These are phyloP conservation scores for Chelon auratus DNA, from an alignment of 2,797 vertebrate species.

Conservation along the genomic window DNA sequence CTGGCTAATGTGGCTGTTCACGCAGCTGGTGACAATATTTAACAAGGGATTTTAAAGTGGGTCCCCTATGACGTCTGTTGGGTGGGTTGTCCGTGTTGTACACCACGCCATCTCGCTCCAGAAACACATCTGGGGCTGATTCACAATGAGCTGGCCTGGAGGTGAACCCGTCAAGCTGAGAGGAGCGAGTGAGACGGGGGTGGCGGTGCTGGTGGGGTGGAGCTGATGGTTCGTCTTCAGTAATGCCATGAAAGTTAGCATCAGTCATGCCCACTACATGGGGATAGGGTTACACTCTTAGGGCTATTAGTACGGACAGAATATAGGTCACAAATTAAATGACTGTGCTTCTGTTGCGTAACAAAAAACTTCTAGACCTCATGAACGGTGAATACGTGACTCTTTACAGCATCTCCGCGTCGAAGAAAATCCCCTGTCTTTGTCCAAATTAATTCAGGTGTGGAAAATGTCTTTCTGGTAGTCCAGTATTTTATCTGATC, in stretches of 20 bases:
- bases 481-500: too few species aligned
- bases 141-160: conserved; percentile 65
- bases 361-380: conserved; percentile 34
- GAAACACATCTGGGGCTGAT: conserved; percentile 77
- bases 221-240: conserved; percentile 17
- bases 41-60: conserved; percentile 37
- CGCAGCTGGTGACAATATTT: conserved; percentile 42
- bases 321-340: conserved; percentile 52
- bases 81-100: conserved; percentile 46
- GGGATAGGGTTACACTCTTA: conserved; percentile 25
- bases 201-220: neutral
- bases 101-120: conserved; percentile 30
- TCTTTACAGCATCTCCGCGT: conserved; percentile 20
- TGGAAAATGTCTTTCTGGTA: too few species aligned
- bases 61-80: conserved; percentile 48
- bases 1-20: conserved; percentile 30
- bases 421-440: neutral
- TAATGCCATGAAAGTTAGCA: conserved; percentile 42
- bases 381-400: conserved; percentile 25
- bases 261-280: conserved; percentile 36
- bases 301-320: conserved; percentile 12
- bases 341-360: conserved; percentile 39
- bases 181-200: neutral
- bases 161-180: conserved; percentile 56
- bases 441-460: too few species aligned